Evolutionary conservation across 2,113 vertebrate genomes (phyloP).

Genomic region (Donacobius atricapilla): DNA sequence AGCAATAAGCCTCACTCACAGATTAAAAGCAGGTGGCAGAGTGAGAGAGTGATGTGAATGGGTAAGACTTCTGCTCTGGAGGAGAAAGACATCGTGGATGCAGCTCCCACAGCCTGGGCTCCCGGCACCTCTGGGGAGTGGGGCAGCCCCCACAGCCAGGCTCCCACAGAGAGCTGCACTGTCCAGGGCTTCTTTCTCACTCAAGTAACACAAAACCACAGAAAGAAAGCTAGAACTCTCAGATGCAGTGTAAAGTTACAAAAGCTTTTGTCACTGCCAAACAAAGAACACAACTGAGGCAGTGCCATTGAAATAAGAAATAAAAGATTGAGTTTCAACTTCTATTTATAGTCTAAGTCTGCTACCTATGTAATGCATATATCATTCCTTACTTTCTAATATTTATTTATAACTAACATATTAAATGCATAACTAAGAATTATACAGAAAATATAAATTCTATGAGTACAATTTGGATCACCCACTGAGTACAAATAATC

Average conservation of each 20-base stretch:
- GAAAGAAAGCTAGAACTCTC: slow-evolving; percentile 20
- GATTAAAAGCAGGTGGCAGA: slow-evolving; percentile 27
- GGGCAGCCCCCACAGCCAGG: background rate
- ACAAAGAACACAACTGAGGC: slow-evolving; percentile 28
- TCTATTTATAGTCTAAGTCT: background rate
- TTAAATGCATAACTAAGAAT: background rate
- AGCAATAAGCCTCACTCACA: background rate
- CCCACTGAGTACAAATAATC: background rate
- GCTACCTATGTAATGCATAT: background rate
- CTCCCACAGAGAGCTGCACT: background rate
- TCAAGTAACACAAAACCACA: slow-evolving; percentile 49
- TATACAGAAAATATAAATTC: background rate
- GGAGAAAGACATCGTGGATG: fast-evolving
- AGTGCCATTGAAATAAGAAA: slow-evolving; percentile 6
- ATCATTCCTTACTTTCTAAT: background rate
- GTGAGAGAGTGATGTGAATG: background rate
- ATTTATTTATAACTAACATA: background rate
- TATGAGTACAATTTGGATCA: background rate
- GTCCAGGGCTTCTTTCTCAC: background rate
- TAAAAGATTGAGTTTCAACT: background rate
- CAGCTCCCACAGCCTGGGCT: background rate
- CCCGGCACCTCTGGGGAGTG: background rate
- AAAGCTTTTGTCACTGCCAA: slow-evolving; percentile 18
- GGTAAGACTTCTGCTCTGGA: background rate
- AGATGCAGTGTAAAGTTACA: slow-evolving; percentile 30